Evolutionary conservation across 2,888 invertebrate genomes (phyloP), one percentile per base, ranked within the genome.

Genomic region (Harpalus rubripes): DNA sequence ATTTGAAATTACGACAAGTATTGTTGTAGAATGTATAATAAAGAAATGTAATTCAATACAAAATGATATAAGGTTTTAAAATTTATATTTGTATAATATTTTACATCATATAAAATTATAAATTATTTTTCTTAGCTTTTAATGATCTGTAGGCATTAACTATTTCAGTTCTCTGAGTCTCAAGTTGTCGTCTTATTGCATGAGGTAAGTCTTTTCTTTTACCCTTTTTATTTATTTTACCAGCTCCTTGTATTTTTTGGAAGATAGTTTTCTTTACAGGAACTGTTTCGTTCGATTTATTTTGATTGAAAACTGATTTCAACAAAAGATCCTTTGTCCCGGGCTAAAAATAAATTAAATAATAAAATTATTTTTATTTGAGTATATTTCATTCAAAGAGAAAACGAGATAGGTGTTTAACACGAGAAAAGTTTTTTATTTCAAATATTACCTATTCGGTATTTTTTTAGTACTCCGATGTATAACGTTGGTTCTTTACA

Each of bases 271-370:
- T 78, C 10, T 76, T 76, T 12, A 44, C 3, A n/a, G 63, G 39
- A 41, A 59, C 22, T 22, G 39, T 52, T 12, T 65, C 26, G 8
- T 74, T 76, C 18, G 74, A 32, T 87, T 90, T 86, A 8, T 52
- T 86, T 41, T 61, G 61, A 81, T 88, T 87, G 16, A 94, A 87
- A 61, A 95, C 86, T 0, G 93, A 91, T 87, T 93, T 93, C 0
- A 95, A 92, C 81, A 96, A 91, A 85, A 96, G 91, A 84, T 93
- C 91, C 87, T 94, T 94, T 79, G 92, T 92, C 0, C 95, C 95
- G 86, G 95, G 94, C 95, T 95, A 88, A 82, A 92, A 92, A 89
- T 63, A 63, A 78, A 84, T 72, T 39, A 61, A 32, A 32, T 22
- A 26, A 26, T 26, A 32, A 15, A 81, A 84, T n/a, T 56, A 39